phyloP scores from a whole-genome alignment of 2,797 vertebrate genomes.

The Pristis pectinata region DNA sequence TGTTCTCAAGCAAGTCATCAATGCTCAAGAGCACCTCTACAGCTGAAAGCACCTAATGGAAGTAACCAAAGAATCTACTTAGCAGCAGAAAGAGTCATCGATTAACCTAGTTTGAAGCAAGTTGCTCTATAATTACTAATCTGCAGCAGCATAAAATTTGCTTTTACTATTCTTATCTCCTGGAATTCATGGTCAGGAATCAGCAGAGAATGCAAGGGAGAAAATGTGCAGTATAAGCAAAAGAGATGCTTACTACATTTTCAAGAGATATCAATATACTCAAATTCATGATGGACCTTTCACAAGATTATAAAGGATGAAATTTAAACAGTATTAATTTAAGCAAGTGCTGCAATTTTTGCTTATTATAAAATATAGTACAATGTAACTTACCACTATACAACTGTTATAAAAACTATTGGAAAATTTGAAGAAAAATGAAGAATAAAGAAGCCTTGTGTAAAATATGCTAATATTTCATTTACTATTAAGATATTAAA shows the following conservation, averaged over 20 bases:
- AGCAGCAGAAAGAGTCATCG: neutral
- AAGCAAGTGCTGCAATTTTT: neutral
- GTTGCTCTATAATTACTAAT: neutral
- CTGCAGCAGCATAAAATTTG: neutral
- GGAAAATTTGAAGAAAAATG: neutral
- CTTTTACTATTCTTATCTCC: neutral
- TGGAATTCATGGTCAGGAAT: too few relatives aligned
- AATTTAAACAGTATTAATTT: too few relatives aligned
- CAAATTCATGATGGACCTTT: neutral
- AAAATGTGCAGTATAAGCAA: too few relatives aligned
- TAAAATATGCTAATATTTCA: neutral
- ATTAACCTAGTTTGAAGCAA: neutral
- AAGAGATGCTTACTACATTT: neutral
- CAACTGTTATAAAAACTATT: neutral
- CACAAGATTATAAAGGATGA: neutral
- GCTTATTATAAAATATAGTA: neutral
- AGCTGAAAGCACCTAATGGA: constrained; percentile 51
- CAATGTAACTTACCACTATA: too few relatives aligned
- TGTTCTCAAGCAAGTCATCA: constrained; percentile 86
- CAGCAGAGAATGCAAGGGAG: neutral
- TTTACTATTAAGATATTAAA: neutral
- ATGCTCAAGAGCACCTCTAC: constrained; percentile 75
- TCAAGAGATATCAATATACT: neutral
- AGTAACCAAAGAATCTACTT: neutral
- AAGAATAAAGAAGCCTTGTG: neutral